A percentile compares a stretch with the other conserved stretches of the same genome.
Evolutionary conservation across 2,113 vertebrate species (phyloP).

Genomic region (Tychaedon coryphoeus): DNA sequence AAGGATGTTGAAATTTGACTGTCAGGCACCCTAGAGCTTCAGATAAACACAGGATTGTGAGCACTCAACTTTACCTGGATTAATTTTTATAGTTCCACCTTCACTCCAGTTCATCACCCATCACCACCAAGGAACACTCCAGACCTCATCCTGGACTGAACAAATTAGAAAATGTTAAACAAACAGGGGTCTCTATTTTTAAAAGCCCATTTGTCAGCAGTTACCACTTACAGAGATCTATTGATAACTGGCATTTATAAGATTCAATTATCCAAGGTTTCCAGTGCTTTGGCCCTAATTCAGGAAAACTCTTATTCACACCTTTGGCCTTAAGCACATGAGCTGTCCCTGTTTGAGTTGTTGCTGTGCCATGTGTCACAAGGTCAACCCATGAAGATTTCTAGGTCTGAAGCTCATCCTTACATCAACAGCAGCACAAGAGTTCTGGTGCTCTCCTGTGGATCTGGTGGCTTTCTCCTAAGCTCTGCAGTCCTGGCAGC

Average conservation of each 20-base stretch:
- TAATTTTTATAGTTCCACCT: background rate
- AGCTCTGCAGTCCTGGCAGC: background rate
- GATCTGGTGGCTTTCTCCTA: background rate
- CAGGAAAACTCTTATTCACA: background rate
- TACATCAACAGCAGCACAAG: fast-evolving
- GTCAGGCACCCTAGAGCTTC: background rate
- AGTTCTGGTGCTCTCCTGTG: fast-evolving
- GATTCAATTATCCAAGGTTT: background rate
- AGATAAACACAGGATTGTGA: background rate
- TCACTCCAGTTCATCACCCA: fast-evolving
- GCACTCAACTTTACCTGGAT: background rate
- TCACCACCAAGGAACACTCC: background rate
- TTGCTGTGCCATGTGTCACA: fast-evolving
- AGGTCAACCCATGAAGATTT: background rate
- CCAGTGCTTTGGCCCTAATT: background rate
- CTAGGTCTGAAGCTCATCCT: background rate
- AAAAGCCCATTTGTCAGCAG: background rate
- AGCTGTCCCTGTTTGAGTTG: fast-evolving
- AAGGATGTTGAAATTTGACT: background rate
- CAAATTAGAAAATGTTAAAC: background rate
- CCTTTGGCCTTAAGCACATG: fast-evolving
- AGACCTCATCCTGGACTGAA: background rate
- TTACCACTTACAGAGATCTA: background rate
- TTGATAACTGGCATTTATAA: background rate
- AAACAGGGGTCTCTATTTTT: background rate